Conservation (phyloP, 1,140 invertebrate species). For the Penaeus indicus region DNA sequence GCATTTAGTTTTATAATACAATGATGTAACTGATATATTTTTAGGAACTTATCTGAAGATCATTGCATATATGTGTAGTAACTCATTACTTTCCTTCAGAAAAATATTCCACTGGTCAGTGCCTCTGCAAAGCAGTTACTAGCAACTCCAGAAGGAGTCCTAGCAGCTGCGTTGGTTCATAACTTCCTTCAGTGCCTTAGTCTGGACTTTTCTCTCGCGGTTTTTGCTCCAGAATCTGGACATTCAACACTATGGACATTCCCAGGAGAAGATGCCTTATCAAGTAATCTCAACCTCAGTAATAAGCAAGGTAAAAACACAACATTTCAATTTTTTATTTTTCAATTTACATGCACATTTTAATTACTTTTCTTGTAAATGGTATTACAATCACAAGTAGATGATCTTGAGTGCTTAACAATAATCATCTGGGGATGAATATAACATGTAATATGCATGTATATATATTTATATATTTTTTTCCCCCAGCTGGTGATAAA, state of each 20-base stretch:
- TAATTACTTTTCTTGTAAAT: too few relatives aligned
- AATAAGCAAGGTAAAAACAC: too few relatives aligned
- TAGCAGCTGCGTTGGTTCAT: constrained; percentile 57
- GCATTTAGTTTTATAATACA: not conserved
- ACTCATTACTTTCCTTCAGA: constrained; percentile 26
- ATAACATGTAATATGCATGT: not conserved
- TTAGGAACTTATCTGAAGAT: not conserved
- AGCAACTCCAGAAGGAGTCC: constrained; percentile 42
- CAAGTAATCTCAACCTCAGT: too few relatives aligned
- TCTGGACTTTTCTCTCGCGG: constrained; percentile 59
- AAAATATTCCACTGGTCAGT: constrained; percentile 55
- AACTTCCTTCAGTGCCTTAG: constrained; percentile 61
- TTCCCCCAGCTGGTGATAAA: constrained; percentile 10
- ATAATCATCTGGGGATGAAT: too few relatives aligned
- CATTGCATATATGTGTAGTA: not conserved
- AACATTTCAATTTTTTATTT: too few relatives aligned
- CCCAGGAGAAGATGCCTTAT: constrained; percentile 26
- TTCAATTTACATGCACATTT: too few relatives aligned
- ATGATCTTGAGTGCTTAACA: too few relatives aligned
- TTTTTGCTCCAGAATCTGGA: constrained; percentile 62
- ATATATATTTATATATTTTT: not conserved
- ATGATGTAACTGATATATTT: not conserved
- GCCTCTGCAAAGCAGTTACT: constrained; percentile 38
- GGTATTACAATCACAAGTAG: too few relatives aligned
- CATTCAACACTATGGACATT: constrained; percentile 35